Evolutionary conservation across 30 jellyfish, hydroid and myxozoan genomes (phyloP).

Genomic region (Aurelia coerulea): DNA sequence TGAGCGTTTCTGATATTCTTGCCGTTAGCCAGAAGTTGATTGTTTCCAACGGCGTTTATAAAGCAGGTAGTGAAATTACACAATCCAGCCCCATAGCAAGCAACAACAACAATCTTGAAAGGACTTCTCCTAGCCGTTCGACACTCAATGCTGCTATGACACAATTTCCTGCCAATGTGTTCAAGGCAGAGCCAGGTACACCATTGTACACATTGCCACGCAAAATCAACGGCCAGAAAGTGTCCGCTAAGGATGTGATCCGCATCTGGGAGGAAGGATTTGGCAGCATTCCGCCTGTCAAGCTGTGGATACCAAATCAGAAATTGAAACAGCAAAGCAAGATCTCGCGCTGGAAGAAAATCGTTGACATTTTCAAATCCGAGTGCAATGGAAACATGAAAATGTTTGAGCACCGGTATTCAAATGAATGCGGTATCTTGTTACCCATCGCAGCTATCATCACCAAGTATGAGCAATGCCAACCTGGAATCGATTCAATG

Average conservation of each 20-base stretch:
- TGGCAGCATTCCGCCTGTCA: conserved; percentile 93
- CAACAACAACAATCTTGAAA: background rate
- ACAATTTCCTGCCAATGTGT: too few relatives aligned
- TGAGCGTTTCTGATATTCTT: conserved; percentile 64
- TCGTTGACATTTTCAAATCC: conserved; percentile 82
- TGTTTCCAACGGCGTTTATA: conserved; percentile 4
- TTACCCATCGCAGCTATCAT: conserved; percentile 95
- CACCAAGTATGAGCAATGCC: conserved; percentile 72
- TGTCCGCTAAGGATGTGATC: conserved; percentile 94
- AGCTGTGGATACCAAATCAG: conserved; percentile 88
- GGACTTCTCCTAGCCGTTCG: background rate
- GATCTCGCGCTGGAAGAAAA: conserved; percentile 97
- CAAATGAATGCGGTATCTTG: conserved; percentile 75
- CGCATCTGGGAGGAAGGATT: conserved; percentile 94
- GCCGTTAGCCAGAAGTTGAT: conserved; percentile 32
- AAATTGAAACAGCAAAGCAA: conserved; percentile 91
- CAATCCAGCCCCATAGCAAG: too few relatives aligned
- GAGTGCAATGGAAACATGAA: conserved; percentile 82
- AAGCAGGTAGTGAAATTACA: conserved; percentile 1
- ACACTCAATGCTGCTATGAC: background rate
- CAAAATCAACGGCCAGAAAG: conserved; percentile 90
- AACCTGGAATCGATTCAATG: conserved; percentile 7
- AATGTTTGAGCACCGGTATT: conserved; percentile 66
- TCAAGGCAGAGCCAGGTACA: background rate
- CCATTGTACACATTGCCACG: conserved; percentile 83